These are phyloP conservation scores for Vidua macroura DNA, from an alignment of 2,113 vertebrate genomes.

Conservation along the genomic window DNA sequence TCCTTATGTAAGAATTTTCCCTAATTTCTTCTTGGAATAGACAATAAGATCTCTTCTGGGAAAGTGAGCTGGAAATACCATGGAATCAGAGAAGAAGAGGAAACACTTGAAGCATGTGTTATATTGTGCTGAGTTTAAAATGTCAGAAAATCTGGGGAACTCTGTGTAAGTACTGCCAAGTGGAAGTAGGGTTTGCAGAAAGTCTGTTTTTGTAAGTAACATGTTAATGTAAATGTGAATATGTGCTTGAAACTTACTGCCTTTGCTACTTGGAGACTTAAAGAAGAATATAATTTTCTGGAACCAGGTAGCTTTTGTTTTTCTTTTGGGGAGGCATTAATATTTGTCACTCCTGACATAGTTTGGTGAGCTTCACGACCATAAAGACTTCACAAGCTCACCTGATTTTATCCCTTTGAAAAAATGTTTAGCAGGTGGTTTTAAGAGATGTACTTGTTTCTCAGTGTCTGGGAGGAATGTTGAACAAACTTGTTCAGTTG, in stretches of 20 bases:
- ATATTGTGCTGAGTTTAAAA: not conserved
- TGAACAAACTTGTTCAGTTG: not conserved
- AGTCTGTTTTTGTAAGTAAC: not conserved
- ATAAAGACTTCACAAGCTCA: not conserved
- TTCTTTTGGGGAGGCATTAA: not conserved
- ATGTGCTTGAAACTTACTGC: not conserved
- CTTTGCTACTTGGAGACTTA: not conserved
- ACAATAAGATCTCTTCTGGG: not conserved
- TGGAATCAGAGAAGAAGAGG: not conserved
- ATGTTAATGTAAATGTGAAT: not conserved
- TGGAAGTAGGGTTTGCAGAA: not conserved
- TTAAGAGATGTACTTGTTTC: not conserved
- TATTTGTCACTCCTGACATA: not conserved
- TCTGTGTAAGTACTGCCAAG: not conserved
- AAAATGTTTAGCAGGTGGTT: not conserved
- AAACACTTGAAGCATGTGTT: not conserved
- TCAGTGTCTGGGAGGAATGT: not conserved
- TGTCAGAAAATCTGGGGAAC: not conserved
- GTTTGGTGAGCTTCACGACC: not conserved
- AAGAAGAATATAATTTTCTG: not conserved
- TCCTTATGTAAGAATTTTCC: not conserved
- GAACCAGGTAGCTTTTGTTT: not conserved
- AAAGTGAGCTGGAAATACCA: not conserved
- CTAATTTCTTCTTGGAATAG: not conserved
- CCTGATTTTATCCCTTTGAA: not conserved